Percentiles rank a stretch among this genome's conserved stretches.
phyloP scores from a whole-genome alignment of 1,140 invertebrate species.

The Prorops nasuta region DNA sequence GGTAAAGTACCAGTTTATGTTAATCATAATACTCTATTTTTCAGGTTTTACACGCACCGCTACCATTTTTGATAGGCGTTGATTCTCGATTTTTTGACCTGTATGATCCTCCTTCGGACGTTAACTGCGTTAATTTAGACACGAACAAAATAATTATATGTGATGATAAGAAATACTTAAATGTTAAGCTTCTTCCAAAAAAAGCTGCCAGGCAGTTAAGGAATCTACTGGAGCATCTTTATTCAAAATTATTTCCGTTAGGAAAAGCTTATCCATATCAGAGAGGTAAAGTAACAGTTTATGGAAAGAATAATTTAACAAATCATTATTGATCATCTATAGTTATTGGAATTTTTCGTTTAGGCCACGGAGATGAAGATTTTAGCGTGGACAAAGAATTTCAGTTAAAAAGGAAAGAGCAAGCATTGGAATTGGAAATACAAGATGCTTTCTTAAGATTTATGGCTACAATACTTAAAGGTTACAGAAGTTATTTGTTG shows the following conservation, averaged over 20 bases:
- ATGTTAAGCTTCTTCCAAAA: constrained; percentile 85
- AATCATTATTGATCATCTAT: too few species aligned
- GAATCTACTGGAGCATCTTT: constrained; percentile 70
- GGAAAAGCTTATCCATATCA: constrained; percentile 39
- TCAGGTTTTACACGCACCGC: constrained; percentile 86
- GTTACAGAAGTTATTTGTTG: constrained; percentile 85
- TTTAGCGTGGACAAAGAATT: constrained; percentile 70
- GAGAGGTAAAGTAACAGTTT: constrained; percentile 44
- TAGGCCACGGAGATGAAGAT: constrained; percentile 42
- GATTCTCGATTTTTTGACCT: constrained; percentile 97
- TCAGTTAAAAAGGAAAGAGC: constrained; percentile 70
- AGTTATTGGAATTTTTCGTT: constrained; percentile 2
- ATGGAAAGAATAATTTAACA: too few species aligned
- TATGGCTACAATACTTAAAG: constrained; percentile 90
- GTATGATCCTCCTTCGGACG: constrained; percentile 93
- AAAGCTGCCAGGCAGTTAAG: constrained; percentile 77
- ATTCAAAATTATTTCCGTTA: constrained; percentile 58
- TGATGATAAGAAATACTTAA: constrained; percentile 83
- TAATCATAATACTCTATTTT: too few species aligned
- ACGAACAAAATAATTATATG: constrained; percentile 91
- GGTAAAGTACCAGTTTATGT: too few species aligned
- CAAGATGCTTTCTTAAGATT: constrained; percentile 97
- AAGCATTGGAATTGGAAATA: constrained; percentile 87
- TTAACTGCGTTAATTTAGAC: constrained; percentile 97
- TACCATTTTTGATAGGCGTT: constrained; percentile 96